Evolutionary conservation across 2,113 vertebrate species (phyloP), one percentile per base, ranked within the genome.

Genomic region (Sitta europaea): DNA sequence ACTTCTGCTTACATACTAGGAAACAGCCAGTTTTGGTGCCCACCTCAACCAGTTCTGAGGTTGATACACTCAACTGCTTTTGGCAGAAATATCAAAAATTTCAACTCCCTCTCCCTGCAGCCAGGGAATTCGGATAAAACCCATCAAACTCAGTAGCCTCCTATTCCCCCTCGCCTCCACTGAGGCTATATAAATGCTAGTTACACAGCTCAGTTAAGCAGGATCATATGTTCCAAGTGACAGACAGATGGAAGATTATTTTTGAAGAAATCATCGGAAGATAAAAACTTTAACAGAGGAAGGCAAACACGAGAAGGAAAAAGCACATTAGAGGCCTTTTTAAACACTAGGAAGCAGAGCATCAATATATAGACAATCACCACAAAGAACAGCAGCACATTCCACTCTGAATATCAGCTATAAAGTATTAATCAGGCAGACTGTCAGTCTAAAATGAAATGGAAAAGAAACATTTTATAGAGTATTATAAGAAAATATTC

Each of bases 171-270:
- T 95, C 42, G 54, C 81, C 90, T 93, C 92, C 95, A 86, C 40
- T 36, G 19, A 94, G 47, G 47, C 90, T 95, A 86, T 88, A 93
- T 90, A 92, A 97, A 88, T 51, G 10, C 54, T 54, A 72, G 71
- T 67, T 82, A 54, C 3, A 88, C 25, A 95, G 85, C 71, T 92
- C 78, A 92, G 90, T 88, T 68, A 95, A 88, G 36, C 33, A 90
- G 82, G 68, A 92, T 94, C 90, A 50, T 95, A 90, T 90, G 90
- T 90, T 97, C 78, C 86, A 94, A 94, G 94, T 92, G 88, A 95
- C 71, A 94, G 96, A 91, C 88, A 92, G 94, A 93, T 90, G 85
- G 95, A 95, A 95, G 88, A 86, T 92, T 95, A 95, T 94, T 97
- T 95, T 90, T 95, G 67, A 94, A 90, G 78, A 92, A 95, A 88